Conservation (phyloP, 2,888 invertebrate species). For the Ischnura elegans region DNA sequence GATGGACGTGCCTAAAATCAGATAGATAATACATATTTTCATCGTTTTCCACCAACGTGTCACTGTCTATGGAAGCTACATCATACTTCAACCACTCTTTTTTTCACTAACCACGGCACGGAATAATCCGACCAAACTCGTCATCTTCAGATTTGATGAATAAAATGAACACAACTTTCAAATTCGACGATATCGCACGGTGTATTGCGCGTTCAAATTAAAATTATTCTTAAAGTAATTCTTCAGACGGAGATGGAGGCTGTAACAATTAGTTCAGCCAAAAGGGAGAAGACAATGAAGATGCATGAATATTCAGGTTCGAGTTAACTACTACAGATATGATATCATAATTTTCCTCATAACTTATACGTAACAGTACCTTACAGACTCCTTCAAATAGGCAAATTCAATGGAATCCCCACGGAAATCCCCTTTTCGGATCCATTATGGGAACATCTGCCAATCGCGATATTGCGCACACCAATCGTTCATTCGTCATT, state of each 20-base stretch:
- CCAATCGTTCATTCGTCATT: too few relatives aligned
- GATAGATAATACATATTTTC: not conserved
- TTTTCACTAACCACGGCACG: slow-evolving; percentile 59
- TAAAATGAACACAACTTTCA: not conserved
- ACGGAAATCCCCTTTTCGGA: not conserved
- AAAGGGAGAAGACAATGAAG: not conserved
- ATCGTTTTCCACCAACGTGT: too few relatives aligned
- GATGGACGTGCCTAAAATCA: slow-evolving; percentile 5
- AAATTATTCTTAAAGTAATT: not conserved
- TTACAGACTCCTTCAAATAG: not conserved
- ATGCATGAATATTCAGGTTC: too few relatives aligned
- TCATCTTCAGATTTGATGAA: slow-evolving; percentile 46
- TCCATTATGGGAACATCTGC: not conserved
- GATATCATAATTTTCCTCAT: not conserved
- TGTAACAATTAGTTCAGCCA: not conserved
- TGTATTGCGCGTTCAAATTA: not conserved
- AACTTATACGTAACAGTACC: not conserved
- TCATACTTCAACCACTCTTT: not conserved
- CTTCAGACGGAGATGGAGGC: not conserved
- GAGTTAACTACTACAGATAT: too few relatives aligned
- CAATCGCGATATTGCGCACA: not conserved
- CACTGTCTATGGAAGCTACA: not conserved
- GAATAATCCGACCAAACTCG: slow-evolving; percentile 29
- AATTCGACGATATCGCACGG: not conserved
- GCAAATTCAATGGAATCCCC: not conserved